Base-by-base conservation (phyloP, 1,140 invertebrate genomes). In the Aradophagus sp. region DNA sequence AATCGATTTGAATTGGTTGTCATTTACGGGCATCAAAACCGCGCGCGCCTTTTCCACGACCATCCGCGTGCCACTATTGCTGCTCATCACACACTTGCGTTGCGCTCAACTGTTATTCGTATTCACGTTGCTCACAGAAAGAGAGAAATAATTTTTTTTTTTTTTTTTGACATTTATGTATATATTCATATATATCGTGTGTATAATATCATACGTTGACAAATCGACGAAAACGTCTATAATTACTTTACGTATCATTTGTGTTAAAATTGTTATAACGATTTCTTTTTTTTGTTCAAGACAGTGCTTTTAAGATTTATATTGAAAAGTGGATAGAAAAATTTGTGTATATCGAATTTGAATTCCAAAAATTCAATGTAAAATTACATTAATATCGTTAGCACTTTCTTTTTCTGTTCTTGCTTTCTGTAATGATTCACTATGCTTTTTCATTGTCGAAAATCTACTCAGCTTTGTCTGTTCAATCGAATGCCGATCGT, bases 361-460 rank as follows among this genome's bases (percentile, higher is more conserved):
- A 66, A 50, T 66, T 65, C 27, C 68, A 72, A 72, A 72, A 72
- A 17, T 72, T 72, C 68, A 61, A 72, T 72, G 68, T 72, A 72
- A 65, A 72, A 66, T 72, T 65, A 61, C 68, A 12, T 36, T 71
- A 72, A 72, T 72, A 72, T 72, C 68, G 39, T 72, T 58, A 71
- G 61, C 68, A 65, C 68, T 59, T 71, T 59, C 53, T 52, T 56
- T 8, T 52, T 50, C n/a, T 23, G 13, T 31, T n/a, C n/a, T n/a
- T n/a, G n/a, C n/a, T n/a, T n/a, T n/a, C n/a, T n/a, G n/a, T n/a
- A n/a, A n/a, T n/a, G n/a, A n/a, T n/a, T n/a, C n/a, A n/a, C n/a
- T n/a, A n/a, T n/a, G n/a, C n/a, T n/a, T n/a, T n/a, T n/a, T n/a
- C n/a, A n/a, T n/a, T n/a, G n/a, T n/a, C n/a, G n/a, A n/a, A n/a